A percentile compares a stretch with the other conserved stretches of the same genome.
These are phyloP conservation scores for Pomatostomus ruficeps DNA, from an alignment of 2,113 vertebrate species.

Conservation along the genomic window DNA sequence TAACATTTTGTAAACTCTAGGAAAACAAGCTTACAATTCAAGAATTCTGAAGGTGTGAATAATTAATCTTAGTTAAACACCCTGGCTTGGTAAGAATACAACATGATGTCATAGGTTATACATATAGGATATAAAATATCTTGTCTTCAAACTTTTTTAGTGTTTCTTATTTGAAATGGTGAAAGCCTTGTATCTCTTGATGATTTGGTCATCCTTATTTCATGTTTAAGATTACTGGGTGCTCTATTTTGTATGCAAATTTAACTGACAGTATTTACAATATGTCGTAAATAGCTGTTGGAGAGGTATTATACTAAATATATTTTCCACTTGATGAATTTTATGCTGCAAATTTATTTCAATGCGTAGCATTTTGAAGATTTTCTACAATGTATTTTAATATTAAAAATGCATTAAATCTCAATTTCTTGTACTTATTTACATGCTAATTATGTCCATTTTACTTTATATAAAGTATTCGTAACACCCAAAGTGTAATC, in stretches of 20 bases:
- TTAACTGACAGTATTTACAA: not conserved
- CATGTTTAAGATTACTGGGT: not conserved
- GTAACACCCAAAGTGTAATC: not conserved
- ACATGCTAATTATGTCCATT: not conserved
- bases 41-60: not conserved
- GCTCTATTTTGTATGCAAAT: not conserved
- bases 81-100: not conserved
- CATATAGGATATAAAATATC: not conserved
- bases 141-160: not conserved
- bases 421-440: not conserved
- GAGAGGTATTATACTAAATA: not conserved
- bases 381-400: not conserved
- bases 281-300: not conserved
- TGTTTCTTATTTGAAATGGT: not conserved
- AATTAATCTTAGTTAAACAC: not conserved
- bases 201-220: not conserved
- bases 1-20: not conserved
- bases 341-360: not conserved
- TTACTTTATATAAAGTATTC: not conserved
- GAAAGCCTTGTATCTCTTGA: not conserved
- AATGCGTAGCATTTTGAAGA: not conserved
- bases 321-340: not conserved
- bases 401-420: not conserved
- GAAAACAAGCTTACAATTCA: not conserved
- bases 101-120: not conserved